These are phyloP conservation scores for Tetheella fluctuosa DNA, from an alignment of 2,888 invertebrate species.

Conservation along the genomic window DNA sequence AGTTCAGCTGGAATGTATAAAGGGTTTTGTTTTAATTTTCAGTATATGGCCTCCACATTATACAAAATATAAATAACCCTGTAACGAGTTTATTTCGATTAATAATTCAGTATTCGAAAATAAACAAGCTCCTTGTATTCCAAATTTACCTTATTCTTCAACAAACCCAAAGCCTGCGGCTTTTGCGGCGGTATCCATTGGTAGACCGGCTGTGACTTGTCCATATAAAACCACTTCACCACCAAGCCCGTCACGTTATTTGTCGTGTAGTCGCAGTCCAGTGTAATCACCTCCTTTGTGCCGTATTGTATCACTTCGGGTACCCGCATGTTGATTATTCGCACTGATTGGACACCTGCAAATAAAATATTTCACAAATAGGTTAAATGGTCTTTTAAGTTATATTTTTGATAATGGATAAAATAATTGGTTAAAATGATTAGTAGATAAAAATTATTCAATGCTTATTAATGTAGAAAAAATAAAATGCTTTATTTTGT, in stretches of 20 bases:
- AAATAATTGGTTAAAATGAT: too few species aligned
- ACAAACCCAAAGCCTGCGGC: constrained; percentile 86
- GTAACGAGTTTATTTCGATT: too few species aligned
- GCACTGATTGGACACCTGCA: constrained; percentile 83
- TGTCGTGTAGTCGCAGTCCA: constrained; percentile 89
- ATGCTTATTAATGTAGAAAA: too few species aligned
- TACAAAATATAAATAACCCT: too few species aligned
- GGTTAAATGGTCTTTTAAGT: too few species aligned
- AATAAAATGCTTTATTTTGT: too few species aligned
- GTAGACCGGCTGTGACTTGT: constrained; percentile 87
- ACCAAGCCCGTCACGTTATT: constrained; percentile 87
- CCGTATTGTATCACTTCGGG: constrained; percentile 85
- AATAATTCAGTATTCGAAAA: too few species aligned
- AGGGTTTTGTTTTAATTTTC: too few species aligned
- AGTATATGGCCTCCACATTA: too few species aligned
- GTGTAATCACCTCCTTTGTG: constrained; percentile 82
- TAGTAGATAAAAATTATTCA: too few species aligned
- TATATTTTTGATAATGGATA: too few species aligned
- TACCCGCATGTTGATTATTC: constrained; percentile 85
- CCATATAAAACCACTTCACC: constrained; percentile 90
- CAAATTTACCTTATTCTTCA: constrained; percentile 66
- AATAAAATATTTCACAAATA: neutral
- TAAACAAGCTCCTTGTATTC: neutral
- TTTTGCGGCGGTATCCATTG: constrained; percentile 90
- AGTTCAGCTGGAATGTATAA: constrained; percentile 78